Evolutionary conservation across 2,797 vertebrate species (phyloP).

Genomic region (Tinamus major): DNA sequence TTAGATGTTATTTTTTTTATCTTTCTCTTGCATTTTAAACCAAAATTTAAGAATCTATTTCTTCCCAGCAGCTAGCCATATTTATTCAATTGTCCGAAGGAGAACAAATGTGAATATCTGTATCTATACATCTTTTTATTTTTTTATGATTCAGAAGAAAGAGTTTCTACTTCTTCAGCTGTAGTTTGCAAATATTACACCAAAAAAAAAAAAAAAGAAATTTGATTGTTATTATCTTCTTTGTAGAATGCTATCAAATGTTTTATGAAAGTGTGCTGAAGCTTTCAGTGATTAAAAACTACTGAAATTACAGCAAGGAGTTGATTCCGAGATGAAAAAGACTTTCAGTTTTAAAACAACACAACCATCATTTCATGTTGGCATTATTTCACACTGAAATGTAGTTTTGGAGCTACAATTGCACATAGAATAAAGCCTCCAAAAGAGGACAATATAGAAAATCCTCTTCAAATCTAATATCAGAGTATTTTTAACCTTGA

Average conservation of each 20-base stretch:
- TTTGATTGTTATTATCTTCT: not conserved
- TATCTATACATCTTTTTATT: fast-evolving
- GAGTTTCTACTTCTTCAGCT: not conserved
- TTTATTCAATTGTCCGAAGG: not conserved
- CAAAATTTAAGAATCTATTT: not conserved
- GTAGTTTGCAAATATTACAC: not conserved
- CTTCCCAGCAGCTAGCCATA: not conserved
- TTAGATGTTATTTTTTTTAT: conserved; percentile 9
- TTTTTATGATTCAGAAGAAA: not conserved
- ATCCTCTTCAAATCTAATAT: not conserved
- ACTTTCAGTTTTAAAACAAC: not conserved
- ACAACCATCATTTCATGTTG: not conserved
- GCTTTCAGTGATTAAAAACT: not conserved
- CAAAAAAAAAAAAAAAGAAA: not conserved
- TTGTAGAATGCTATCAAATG: not conserved
- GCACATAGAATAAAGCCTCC: not conserved
- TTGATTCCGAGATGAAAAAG: not conserved
- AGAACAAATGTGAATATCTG: not conserved
- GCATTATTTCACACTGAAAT: not conserved
- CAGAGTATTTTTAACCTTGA: not conserved
- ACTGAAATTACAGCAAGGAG: not conserved
- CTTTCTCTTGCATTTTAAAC: conserved; percentile 31
- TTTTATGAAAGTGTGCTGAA: not conserved
- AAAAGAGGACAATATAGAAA: not conserved
- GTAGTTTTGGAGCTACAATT: not conserved